Evolutionary conservation across 2,113 vertebrate genomes (phyloP), one percentile per base, ranked within the genome.

Genomic region (Chrysemys picta): DNA sequence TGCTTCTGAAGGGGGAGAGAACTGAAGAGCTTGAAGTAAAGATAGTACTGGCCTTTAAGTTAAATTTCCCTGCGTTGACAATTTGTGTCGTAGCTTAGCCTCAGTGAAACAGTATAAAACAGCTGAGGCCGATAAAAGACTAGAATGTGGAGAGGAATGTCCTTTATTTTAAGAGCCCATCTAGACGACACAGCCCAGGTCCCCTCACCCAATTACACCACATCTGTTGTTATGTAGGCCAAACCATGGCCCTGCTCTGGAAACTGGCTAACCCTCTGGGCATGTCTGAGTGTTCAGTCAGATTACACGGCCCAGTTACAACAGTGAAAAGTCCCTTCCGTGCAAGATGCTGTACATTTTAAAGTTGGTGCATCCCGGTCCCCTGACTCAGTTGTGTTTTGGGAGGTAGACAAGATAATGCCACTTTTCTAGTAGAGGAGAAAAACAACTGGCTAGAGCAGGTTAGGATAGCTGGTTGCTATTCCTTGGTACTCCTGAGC

Each of bases 31-130:
- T 72, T 57, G 84, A 8, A 94, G 84, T 52, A 1, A 21, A 38
- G 0, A 35, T 0, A 0, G 88, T 80, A 82, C 90, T 38, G 80
- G 81, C 79, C 91, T 92, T 79, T 85, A 17, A 13, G 16, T 83
- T 96, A 82, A 84, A 16, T 81, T 85, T 79, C 47, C 57, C 85
- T 78, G 89, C 87, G 76, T 76, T 0, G 29, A 69, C 78, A 89
- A 95, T 50, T 94, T 94, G 88, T 11, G 80, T 92, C 94, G 89
- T 83, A 62, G 87, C 83, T 92, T 86, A 72, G 88, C 83, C 82
- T 92, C 86, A 95, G 89, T 53, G 94, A 96, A 86, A 42, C 92
- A 78, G 92, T 84, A 83, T 50, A 86, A 84, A 89, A 91, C 89
- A 29, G 91, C 29, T 80, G 94, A 75, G 87, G 81, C n/a, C 24